phyloP scores from a whole-genome alignment of 2,113 vertebrate genomes.

The Guaruba guarouba region DNA sequence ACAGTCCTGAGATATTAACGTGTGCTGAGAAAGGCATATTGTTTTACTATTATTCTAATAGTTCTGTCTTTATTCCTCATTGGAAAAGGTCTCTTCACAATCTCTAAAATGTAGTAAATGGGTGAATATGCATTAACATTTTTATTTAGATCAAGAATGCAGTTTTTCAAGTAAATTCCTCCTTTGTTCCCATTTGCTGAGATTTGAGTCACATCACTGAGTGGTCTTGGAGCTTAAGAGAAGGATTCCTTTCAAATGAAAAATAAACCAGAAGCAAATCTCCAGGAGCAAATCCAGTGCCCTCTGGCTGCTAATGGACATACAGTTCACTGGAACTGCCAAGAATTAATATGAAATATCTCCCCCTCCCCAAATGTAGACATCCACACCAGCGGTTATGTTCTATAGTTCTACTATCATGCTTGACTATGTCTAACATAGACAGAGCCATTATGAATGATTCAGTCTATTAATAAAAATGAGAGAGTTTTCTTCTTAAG shows the following conservation, averaged over 20 bases:
- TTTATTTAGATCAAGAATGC: background rate
- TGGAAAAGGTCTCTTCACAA: background rate
- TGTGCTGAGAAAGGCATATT: background rate
- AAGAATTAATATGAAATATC: conserved; percentile 35
- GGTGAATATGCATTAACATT: background rate
- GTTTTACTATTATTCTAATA: background rate
- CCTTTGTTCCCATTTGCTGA: conserved; percentile 16
- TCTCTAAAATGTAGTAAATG: background rate
- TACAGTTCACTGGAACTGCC: background rate
- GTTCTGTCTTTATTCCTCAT: background rate
- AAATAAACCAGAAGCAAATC: conserved; percentile 50
- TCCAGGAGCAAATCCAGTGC: conserved; percentile 15
- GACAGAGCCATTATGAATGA: background rate
- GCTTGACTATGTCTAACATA: background rate
- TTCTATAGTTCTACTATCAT: background rate
- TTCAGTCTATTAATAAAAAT: background rate
- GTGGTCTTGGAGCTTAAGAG: background rate
- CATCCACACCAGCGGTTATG: background rate
- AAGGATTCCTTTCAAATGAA: conserved; percentile 45
- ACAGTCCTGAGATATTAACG: background rate
- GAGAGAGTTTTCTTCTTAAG: background rate
- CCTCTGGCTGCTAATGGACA: conserved; percentile 19
- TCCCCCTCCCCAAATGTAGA: background rate
- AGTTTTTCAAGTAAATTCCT: background rate
- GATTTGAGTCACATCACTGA: background rate